These are phyloP conservation scores for Chymomyza fuscimana DNA, from an alignment of 2,888 invertebrate genomes.

Conservation along the genomic window DNA sequence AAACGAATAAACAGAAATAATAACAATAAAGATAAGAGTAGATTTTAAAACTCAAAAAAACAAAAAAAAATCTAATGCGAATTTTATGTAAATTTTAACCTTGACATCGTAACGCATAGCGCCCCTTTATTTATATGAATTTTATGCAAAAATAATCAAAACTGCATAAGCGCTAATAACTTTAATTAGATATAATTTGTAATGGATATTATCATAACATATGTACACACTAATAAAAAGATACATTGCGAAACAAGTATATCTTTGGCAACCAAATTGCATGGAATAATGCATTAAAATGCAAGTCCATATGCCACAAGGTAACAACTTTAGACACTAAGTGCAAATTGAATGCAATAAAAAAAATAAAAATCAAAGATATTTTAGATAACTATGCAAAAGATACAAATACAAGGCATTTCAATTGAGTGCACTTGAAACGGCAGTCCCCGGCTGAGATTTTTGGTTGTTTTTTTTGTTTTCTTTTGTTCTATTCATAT, in stretches of 20 bases:
- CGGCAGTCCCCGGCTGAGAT: neutral
- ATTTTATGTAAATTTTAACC: constrained; percentile 63
- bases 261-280: neutral
- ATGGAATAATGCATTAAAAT: neutral
- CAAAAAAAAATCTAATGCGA: constrained; percentile 43
- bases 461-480: neutral
- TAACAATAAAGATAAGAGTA: neutral
- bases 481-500: neutral
- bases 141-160: constrained; percentile 53
- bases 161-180: constrained; percentile 52
- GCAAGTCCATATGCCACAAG: constrained; percentile 20
- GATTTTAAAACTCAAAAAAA: neutral
- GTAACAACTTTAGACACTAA: constrained; percentile 11
- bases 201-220: neutral
- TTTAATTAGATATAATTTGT: constrained; percentile 66
- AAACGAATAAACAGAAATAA: neutral
- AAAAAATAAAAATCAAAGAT: constrained; percentile 13
- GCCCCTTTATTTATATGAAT: constrained; percentile 67
- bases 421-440: neutral
- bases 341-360: constrained; percentile 17
- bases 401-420: neutral
- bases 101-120: constrained; percentile 59
- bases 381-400: neutral
- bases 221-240: neutral
- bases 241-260: constrained; percentile 20